Base-by-base conservation (phyloP, 2,113 vertebrate species). In the Urocynchramus pylzowi region DNA sequence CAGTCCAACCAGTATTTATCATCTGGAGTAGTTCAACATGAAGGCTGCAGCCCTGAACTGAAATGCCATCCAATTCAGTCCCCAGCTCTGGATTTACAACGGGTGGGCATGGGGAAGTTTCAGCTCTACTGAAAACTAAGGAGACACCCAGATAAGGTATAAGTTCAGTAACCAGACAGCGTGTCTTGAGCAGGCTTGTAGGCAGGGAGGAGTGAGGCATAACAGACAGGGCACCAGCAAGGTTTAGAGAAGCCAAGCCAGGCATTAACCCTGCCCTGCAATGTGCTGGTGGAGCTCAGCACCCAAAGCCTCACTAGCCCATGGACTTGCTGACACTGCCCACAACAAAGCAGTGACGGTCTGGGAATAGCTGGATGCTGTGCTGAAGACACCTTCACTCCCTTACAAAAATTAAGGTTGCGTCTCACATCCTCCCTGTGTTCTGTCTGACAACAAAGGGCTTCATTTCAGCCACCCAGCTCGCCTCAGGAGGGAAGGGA, bases 161-260 rank as follows among this genome's bases (percentile, higher is more conserved):
- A 37, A 75, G 41, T 68, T 60, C 81, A 59, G 60, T 16, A 77
- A 70, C 3, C 64, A 84, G 87, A 41, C 28, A 37, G 86, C 3
- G 1, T 3, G 13, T 50, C 52, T 70, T 1, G 1, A 19, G 71
- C 67, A 37, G 50, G 31, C 44, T 39, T 9, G 52, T 49, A 87
- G 59, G 21, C 31, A 28, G 56, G 63, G 69, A 76, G 45, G 82
- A 68, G 70, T 39, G 30, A 63, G 69, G 77, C 56, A 67, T 86
- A 52, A 53, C 84, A 83, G 49, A 33, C 23, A 79, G 39, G 78
- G 82, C 87, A 82, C 5, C 2, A 27, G 28, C 10, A 93, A 71
- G 70, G 92, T 26, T 93, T 81, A 77, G 52, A 84, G 84, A 83
- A 95, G 64, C 68, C 53, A 87, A 87, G 76, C 49, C 89, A 89